Evolutionary conservation across 2,113 vertebrate genomes (phyloP).

Genomic region (Aspidoscelis tigris): DNA sequence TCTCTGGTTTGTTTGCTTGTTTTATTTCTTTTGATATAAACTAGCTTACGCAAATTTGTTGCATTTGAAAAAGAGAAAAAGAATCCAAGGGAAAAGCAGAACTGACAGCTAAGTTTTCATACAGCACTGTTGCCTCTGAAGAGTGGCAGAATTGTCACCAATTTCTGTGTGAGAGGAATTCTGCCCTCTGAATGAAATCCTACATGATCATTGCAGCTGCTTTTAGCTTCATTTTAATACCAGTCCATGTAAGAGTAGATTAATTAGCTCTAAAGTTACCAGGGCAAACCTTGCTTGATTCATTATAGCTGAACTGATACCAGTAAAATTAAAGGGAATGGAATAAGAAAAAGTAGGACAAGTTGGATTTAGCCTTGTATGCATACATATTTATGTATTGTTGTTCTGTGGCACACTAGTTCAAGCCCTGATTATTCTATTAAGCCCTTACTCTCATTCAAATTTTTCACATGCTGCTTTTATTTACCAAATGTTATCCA

Average conservation of each 20-base stretch:
- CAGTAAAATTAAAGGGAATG: slow-evolving; percentile 54
- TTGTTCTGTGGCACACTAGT: slow-evolving; percentile 58
- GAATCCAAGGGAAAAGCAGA: not conserved
- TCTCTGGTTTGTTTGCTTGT: too few species aligned
- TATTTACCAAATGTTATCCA: slow-evolving; percentile 69
- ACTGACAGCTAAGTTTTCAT: not conserved
- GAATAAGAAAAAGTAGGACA: slow-evolving; percentile 35
- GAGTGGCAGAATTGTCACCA: too few species aligned
- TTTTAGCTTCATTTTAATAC: not conserved
- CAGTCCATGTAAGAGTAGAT: slow-evolving; percentile 1
- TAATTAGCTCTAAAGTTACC: slow-evolving; percentile 42
- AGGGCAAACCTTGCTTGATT: slow-evolving; percentile 34
- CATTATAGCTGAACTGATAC: slow-evolving; percentile 44
- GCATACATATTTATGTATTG: slow-evolving; percentile 63
- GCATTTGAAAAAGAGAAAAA: too few species aligned
- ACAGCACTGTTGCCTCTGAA: too few species aligned
- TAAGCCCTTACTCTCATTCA: slow-evolving; percentile 62
- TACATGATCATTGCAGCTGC: not conserved
- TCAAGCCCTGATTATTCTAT: slow-evolving; percentile 68
- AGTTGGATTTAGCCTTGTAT: slow-evolving; percentile 41
- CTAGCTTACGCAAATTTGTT: too few species aligned
- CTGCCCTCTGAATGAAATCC: not conserved
- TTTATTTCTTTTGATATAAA: too few species aligned
- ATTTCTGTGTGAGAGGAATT: not conserved
- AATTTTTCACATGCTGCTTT: slow-evolving; percentile 67